Percentiles rank a stretch among this genome's conserved stretches.
These are phyloP conservation scores for Sebastes dallii DNA, from an alignment of 2,797 vertebrate genomes.

Conservation along the genomic window DNA sequence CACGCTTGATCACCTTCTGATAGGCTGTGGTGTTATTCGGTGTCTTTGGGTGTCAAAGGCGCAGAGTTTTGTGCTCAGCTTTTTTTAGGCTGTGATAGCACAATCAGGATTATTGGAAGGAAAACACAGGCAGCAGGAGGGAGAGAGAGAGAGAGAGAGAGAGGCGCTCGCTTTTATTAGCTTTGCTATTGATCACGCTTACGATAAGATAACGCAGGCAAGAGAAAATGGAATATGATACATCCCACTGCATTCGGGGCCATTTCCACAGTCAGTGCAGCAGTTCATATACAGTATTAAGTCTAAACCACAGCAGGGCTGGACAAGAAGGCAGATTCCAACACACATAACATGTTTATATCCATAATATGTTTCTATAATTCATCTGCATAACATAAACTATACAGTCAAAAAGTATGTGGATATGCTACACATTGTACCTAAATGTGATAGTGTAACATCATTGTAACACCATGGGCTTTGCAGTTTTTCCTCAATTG, in stretches of 20 bases:
- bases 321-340: background rate
- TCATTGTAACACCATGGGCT: background rate
- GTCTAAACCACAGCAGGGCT: background rate
- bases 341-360: background rate
- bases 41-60: background rate
- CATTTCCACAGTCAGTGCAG: constrained; percentile 9
- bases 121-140: background rate
- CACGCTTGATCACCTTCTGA: background rate
- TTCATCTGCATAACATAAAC: background rate
- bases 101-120: constrained; percentile 24
- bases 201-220: constrained; percentile 42
- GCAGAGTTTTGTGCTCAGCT: background rate
- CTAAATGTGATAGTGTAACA: background rate
- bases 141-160: background rate
- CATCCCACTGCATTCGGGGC: constrained; percentile 2
- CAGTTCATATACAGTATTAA: background rate
- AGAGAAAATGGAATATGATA: constrained; percentile 44
- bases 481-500: no score
- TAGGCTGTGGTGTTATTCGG: constrained; percentile 4
- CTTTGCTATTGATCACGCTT: constrained; percentile 52
- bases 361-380: background rate
- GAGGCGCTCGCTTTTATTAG: constrained; percentile 48
- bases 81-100: constrained; percentile 14
- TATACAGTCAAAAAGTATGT: background rate
- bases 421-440: background rate